Percentiles rank a stretch among this genome's conserved stretches.
Conservation (phyloP, 2,797 vertebrate genomes). For the Acridotheres tristis region DNA sequence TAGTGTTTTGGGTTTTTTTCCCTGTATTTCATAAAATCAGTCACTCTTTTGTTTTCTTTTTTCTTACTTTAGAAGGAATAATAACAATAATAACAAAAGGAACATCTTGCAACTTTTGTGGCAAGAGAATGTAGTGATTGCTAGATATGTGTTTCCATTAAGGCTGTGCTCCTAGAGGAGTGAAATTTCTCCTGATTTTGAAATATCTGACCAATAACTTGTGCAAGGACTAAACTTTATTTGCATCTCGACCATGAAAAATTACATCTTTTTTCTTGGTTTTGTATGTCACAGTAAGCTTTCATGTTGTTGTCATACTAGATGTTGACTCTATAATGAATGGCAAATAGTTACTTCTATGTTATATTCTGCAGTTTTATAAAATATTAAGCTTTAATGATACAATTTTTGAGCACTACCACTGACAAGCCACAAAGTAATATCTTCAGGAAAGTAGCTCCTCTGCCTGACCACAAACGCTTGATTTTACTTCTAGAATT, state of each 20-base stretch:
- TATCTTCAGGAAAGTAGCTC: not conserved
- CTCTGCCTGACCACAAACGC: not conserved
- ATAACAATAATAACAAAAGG: not conserved
- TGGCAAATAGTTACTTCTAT: not conserved
- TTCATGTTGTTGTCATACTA: not conserved
- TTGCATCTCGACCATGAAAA: not conserved
- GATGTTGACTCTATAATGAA: not conserved
- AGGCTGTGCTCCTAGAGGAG: not conserved
- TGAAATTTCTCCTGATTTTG: not conserved
- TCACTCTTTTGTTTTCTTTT: rapidly evolving
- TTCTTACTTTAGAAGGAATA: not conserved
- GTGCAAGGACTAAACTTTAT: not conserved
- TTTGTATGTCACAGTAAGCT: not conserved
- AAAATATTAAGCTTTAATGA: not conserved
- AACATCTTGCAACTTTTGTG: not conserved
- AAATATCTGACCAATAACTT: not conserved
- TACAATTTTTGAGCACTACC: not conserved
- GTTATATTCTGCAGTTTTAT: not conserved
- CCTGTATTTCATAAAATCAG: not conserved
- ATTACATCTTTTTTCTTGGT: not conserved
- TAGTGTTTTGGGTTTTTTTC: rapidly evolving
- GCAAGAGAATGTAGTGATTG: not conserved
- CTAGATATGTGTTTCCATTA: not conserved
- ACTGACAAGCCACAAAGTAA: not conserved
- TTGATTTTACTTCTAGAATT: not conserved